phyloP scores from a whole-genome alignment of 1,140 invertebrate species.

The Protaetia brevitarsis region DNA sequence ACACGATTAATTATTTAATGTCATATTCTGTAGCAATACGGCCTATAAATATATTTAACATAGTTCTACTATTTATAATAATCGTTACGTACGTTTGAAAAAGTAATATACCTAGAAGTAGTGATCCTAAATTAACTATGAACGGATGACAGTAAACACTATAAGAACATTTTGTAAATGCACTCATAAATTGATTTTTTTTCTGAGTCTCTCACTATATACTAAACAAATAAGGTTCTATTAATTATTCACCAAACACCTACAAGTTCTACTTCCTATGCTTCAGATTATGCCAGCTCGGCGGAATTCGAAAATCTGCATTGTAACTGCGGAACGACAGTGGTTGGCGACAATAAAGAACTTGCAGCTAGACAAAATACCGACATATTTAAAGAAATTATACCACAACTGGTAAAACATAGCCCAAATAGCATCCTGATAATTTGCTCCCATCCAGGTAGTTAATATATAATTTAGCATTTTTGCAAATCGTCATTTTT shows the following conservation, averaged over 20 bases:
- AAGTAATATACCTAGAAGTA: too few relatives aligned
- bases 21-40: not conserved
- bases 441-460: conserved; percentile 31
- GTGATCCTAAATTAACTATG: too few relatives aligned
- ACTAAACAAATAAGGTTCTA: too few relatives aligned
- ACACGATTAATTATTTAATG: not conserved
- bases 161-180: too few relatives aligned
- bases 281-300: conserved; percentile 51
- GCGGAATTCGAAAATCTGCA: conserved; percentile 58
- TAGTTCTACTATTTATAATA: not conserved
- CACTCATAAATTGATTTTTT: too few relatives aligned
- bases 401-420: conserved; percentile 56
- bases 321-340: conserved; percentile 59
- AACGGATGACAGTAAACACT: too few relatives aligned
- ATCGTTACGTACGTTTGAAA: too few relatives aligned
- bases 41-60: not conserved
- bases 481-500: not conserved
- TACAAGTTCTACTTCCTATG: not conserved
- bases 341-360: conserved; percentile 47
- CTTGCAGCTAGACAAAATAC: conserved; percentile 58
- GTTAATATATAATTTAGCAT: not conserved
- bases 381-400: conserved; percentile 59
- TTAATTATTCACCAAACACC: too few relatives aligned
- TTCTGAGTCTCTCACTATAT: too few relatives aligned
- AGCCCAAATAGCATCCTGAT: conserved; percentile 49